These are phyloP conservation scores for Drosophila nr. perissopoda DNA, from an alignment of 2,888 invertebrate genomes.

Conservation along the genomic window DNA sequence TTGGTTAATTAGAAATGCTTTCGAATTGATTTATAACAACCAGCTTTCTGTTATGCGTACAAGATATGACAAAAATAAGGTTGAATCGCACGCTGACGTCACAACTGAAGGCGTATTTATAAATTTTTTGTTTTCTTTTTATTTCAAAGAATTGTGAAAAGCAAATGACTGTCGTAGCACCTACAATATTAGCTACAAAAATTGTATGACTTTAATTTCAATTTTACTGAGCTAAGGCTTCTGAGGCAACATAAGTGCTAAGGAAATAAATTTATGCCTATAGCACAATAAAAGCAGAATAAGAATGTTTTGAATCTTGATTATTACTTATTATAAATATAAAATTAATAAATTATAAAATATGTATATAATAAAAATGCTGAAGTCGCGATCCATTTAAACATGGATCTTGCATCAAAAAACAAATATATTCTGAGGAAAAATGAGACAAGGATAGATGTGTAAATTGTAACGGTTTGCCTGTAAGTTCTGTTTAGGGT, in stretches of 20 bases:
- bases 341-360: background rate
- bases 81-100: slow-evolving; percentile 39
- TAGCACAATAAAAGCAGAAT: background rate
- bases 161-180: background rate
- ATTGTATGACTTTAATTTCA: background rate
- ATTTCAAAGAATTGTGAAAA: background rate
- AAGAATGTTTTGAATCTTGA: background rate
- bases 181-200: background rate
- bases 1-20: slow-evolving; percentile 5
- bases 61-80: slow-evolving; percentile 22
- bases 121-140: background rate
- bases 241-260: too few species aligned
- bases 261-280: background rate
- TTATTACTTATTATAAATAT: background rate
- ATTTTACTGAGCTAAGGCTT: background rate
- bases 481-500: slow-evolving; percentile 40
- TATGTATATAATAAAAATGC: background rate
- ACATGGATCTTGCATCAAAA: background rate
- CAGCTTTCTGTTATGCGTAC: slow-evolving; percentile 40
- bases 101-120: slow-evolving; percentile 16
- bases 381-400: background rate
- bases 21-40: slow-evolving; percentile 32
- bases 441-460: slow-evolving; percentile 15
- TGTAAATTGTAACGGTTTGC: slow-evolving; percentile 22
- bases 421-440: background rate